A percentile compares a stretch with the other conserved stretches of the same genome.
phyloP scores from a whole-genome alignment of 2,797 vertebrate genomes.

The Chrysocyon brachyurus region DNA sequence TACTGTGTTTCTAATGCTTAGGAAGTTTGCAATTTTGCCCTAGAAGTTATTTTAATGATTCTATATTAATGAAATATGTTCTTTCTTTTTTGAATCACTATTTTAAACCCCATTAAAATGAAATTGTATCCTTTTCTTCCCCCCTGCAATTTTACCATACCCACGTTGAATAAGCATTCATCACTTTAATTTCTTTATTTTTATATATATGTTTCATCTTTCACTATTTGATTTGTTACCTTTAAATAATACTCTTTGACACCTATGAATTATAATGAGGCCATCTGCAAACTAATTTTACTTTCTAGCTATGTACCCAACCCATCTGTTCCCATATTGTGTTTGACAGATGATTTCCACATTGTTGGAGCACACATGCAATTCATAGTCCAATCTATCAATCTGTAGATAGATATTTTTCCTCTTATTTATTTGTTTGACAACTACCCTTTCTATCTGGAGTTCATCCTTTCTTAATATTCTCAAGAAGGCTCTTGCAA shows the following conservation, averaged over 20 bases:
- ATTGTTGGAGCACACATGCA: neutral
- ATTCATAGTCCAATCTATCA: neutral
- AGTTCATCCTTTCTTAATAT: neutral
- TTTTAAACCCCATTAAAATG: neutral
- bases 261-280: neutral
- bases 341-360: slow-evolving; percentile 39
- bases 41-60: neutral
- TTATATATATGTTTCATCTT: neutral
- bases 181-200: neutral
- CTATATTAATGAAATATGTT: neutral
- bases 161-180: neutral
- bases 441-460: slow-evolving; percentile 14
- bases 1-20: neutral
- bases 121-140: neutral
- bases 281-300: slow-evolving; percentile 49
- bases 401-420: neutral
- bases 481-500: neutral
- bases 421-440: slow-evolving; percentile 23
- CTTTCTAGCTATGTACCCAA: slow-evolving; percentile 12
- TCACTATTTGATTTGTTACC: slow-evolving; percentile 42
- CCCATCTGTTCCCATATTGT: slow-evolving; percentile 28
- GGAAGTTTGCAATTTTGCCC: neutral
- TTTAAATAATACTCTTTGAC: slow-evolving; percentile 45
- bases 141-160: neutral
- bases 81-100: neutral